Conservation (phyloP, 1,140 invertebrate genomes). For the Latrodectus geometricus region DNA sequence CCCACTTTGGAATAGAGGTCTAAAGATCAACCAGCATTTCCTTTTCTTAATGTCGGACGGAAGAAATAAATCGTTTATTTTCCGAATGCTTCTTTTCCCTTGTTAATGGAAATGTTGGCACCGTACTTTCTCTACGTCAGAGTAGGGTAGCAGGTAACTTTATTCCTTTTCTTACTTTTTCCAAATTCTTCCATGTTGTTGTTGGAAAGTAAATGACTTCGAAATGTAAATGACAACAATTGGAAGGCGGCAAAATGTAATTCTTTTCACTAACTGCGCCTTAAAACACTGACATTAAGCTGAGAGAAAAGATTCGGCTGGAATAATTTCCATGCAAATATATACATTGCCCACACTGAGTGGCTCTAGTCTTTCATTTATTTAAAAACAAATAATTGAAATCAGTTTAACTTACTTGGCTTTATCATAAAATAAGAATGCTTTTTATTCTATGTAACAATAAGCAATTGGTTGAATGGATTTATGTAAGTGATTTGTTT, state of each 20-base stretch:
- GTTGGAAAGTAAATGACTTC: slow-evolving; percentile 27
- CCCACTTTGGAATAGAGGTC: neutral
- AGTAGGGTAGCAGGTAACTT: slow-evolving; percentile 13
- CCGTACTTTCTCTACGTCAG: slow-evolving; percentile 21
- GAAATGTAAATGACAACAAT: slow-evolving; percentile 36
- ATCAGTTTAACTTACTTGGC: no score
- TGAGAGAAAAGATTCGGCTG: slow-evolving; percentile 1
- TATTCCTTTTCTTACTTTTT: slow-evolving; percentile 20
- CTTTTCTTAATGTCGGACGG: slow-evolving; percentile 17
- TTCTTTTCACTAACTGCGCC: slow-evolving; percentile 31
- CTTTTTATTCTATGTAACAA: neutral
- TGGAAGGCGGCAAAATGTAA: neutral
- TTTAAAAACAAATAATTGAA: no score
- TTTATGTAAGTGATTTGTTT: neutral
- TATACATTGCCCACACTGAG: no score
- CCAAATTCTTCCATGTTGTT: neutral
- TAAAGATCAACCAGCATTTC: slow-evolving; percentile 21
- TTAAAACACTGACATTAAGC: slow-evolving; percentile 22
- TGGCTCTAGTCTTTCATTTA: no score
- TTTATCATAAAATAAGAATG: neutral
- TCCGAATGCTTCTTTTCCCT: slow-evolving; percentile 25
- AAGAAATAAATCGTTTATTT: slow-evolving; percentile 43
- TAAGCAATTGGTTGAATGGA: neutral
- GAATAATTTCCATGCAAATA: slow-evolving; percentile 18
- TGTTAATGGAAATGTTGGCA: slow-evolving; percentile 51